These are phyloP conservation scores for Heliothis virescens DNA, from an alignment of 1,140 invertebrate species.

Conservation along the genomic window DNA sequence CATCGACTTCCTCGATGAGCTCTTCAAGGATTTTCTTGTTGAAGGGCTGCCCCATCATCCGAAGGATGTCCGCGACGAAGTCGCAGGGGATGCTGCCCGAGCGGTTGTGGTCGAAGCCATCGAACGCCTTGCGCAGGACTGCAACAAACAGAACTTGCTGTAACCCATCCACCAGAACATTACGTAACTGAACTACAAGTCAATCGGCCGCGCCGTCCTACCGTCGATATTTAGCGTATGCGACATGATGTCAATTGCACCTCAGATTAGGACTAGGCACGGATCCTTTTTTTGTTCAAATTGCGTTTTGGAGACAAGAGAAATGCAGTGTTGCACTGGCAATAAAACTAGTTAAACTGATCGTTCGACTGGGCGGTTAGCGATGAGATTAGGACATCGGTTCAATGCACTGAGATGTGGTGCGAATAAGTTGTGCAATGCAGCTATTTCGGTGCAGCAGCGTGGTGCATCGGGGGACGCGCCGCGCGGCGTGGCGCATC, in stretches of 20 bases:
- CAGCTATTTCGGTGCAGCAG: constrained; percentile 78
- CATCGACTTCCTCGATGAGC: constrained; percentile 98
- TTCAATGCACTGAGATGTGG: constrained; percentile 83
- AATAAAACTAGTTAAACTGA: constrained; percentile 79
- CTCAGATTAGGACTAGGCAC: constrained; percentile 25
- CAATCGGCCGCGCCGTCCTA: constrained; percentile 51
- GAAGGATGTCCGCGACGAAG: constrained; percentile 97
- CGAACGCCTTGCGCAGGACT: constrained; percentile 97
- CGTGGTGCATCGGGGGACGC: constrained; percentile 63
- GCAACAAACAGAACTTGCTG: constrained; percentile 74
- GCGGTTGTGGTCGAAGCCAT: constrained; percentile 98
- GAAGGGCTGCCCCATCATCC: constrained; percentile 98
- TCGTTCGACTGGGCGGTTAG: constrained; percentile 65
- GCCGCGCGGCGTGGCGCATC: constrained; percentile 52
- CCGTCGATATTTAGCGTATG: constrained; percentile 75
- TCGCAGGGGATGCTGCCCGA: constrained; percentile 97
- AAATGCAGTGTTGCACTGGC: constrained; percentile 69
- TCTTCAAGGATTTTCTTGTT: constrained; percentile 98
- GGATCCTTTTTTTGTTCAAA: constrained; percentile 34
- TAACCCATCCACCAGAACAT: constrained; percentile 48
- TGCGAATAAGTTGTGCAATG: constrained; percentile 84
- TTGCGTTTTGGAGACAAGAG: constrained; percentile 37
- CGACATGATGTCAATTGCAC: constrained; percentile 31
- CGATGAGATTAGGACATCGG: constrained; percentile 74
- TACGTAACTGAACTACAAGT: constrained; percentile 56